Evolutionary conservation across 2,888 invertebrate genomes (phyloP).

Genomic region (Osmoderma eremita): DNA sequence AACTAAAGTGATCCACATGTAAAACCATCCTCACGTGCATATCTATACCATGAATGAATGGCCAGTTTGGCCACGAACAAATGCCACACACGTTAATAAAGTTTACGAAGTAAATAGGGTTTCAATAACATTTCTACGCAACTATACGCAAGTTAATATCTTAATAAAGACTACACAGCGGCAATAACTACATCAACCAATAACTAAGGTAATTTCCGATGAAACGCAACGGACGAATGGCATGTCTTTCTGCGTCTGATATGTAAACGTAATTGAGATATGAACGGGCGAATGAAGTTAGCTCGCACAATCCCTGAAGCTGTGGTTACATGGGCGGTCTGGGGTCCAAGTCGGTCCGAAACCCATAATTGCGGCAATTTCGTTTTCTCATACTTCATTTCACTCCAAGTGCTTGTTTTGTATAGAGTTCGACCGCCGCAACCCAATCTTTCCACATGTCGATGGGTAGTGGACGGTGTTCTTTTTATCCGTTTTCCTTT

Average conservation of each 20-base stretch:
- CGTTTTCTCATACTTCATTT: conserved; percentile 61
- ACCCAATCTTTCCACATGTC: conserved; percentile 36
- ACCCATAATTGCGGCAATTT: conserved; percentile 63
- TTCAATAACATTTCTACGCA: conserved; percentile 6
- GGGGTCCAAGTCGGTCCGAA: conserved; percentile 59
- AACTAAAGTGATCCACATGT: no score
- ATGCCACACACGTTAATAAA: not conserved
- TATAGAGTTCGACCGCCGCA: conserved; percentile 45
- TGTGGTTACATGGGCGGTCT: conserved; percentile 63
- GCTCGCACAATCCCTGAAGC: conserved; percentile 55
- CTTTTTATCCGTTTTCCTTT: conserved; percentile 21
- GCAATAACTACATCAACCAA: conserved; percentile 32
- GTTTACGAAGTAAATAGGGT: not conserved
- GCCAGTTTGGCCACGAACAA: no score
- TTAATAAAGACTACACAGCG: conserved; percentile 11
- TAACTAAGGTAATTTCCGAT: conserved; percentile 28
- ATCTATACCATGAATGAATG: no score
- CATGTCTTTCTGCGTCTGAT: conserved; percentile 34
- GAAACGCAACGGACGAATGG: conserved; percentile 35
- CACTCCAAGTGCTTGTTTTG: conserved; percentile 58
- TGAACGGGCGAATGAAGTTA: conserved; percentile 55
- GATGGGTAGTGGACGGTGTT: conserved; percentile 25
- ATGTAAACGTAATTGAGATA: conserved; percentile 59
- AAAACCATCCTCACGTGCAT: no score
- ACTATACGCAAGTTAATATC: conserved; percentile 26